phyloP scores from a whole-genome alignment of 1,140 invertebrate genomes.

The Rhizoglyphus robini region DNA sequence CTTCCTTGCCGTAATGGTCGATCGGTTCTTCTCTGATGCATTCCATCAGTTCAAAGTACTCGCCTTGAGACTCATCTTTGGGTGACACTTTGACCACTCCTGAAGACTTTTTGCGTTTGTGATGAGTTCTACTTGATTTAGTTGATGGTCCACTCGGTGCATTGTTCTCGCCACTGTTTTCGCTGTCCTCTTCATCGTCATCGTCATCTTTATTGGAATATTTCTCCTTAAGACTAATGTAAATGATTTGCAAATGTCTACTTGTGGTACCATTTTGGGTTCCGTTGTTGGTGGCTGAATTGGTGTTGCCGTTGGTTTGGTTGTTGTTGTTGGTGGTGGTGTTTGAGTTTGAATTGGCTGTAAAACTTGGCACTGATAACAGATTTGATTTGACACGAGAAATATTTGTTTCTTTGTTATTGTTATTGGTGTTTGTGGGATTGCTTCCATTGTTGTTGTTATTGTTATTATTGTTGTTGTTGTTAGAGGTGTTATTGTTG shows the following conservation, averaged over 20 bases:
- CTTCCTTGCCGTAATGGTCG: background rate
- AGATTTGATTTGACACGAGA: background rate
- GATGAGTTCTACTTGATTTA: background rate
- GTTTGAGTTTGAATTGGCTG: background rate
- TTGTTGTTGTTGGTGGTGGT: background rate
- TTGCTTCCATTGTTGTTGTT: background rate
- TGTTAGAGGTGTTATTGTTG: background rate
- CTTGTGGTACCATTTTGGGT: background rate
- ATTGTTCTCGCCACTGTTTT: background rate
- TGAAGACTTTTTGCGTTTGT: background rate
- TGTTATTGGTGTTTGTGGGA: background rate
- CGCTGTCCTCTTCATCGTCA: background rate
- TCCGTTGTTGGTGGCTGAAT: background rate
- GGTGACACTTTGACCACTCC: background rate
- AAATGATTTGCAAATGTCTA: background rate
- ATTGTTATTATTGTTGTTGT: background rate
- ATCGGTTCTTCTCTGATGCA: background rate
- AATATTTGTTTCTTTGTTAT: background rate
- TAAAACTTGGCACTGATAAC: background rate
- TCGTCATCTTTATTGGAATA: background rate
- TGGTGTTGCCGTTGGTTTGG: background rate
- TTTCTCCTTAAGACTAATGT: background rate
- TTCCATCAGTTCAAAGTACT: background rate
- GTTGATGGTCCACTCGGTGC: background rate
- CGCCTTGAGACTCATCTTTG: background rate